Base-by-base conservation (phyloP, 2,888 invertebrate species). In the Unio delphinus region DNA sequence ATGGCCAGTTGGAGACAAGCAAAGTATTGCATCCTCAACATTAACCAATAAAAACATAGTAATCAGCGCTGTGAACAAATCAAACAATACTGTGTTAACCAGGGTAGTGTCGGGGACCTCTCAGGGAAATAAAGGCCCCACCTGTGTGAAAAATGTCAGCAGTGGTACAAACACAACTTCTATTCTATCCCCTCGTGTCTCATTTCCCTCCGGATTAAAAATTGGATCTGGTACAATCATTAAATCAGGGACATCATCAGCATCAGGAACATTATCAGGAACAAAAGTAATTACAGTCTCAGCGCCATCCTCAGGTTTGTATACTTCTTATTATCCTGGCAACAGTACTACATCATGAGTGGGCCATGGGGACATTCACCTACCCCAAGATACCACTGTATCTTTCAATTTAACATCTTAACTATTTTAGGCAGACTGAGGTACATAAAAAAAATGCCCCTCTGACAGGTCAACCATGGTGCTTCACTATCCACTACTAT, bases 221-320 rank as follows among this genome's bases (percentile, higher is more conserved):
- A 65, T 75, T 62, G 78, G 79, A 66, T 77, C 74, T 68, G 66
- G 67, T 20, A 70, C 74, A 34, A 66, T 71, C 28, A 70, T 77
- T 30, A 79, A 80, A 69, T 69, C 82, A 6, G 58, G 68, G 59
- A 61, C 75, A 17, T 60, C 79, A 56, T 71, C 65, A 20, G 69
- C 74, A 3, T 67, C 73, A 57, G 75, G 71, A 34, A 73, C 81
- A 64, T 69, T 75, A 23, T 69, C 78, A 30, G 71, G 78, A 45
- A 78, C 85, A 20, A 87, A 86, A 80, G 85, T 86, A 65, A 86
- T 86, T 65, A 85, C 86, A 58, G 85, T 86, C 11, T 81, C 85
- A 59, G 81, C 86, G 34, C 77, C 85, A 65, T 75, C 81, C 34
- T 69, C 78, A 81, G 81, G 82, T 84, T 70, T 18, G 70, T 69